Percentiles rank a stretch among this genome's conserved stretches.
Conservation (phyloP, 2,113 vertebrate genomes). For the Grantiella picta region DNA sequence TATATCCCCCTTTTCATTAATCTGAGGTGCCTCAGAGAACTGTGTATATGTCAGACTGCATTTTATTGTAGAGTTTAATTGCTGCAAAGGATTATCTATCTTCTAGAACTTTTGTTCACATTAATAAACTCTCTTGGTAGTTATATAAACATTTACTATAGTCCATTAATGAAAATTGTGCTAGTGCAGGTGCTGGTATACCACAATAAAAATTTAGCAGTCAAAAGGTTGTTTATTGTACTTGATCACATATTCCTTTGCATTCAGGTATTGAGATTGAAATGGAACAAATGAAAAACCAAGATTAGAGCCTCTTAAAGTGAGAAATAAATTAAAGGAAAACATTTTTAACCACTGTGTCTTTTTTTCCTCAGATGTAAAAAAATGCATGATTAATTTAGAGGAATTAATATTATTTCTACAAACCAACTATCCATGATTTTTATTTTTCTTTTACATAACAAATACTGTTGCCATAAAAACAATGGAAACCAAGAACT, state of each 20-base stretch:
- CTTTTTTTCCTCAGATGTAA: neutral
- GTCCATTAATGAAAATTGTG: constrained; percentile 18
- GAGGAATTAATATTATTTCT: neutral
- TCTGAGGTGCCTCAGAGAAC: constrained; percentile 10
- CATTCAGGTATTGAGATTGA: neutral
- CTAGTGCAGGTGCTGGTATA: constrained; percentile 37
- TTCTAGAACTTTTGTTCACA: constrained; percentile 21
- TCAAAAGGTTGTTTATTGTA: constrained; percentile 21
- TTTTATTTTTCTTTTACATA: neutral
- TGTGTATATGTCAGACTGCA: neutral
- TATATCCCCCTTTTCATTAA: neutral
- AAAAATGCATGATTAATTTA: neutral
- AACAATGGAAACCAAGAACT: constrained; percentile 33
- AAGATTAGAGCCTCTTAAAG: neutral
- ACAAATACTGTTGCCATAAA: constrained; percentile 47
- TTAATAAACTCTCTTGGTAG: constrained; percentile 34
- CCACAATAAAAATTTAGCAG: constrained; percentile 22
- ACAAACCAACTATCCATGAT: neutral
- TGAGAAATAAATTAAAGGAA: neutral
- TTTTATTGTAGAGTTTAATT: constrained; percentile 33
- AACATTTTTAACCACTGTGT: neutral
- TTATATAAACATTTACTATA: constrained; percentile 53
- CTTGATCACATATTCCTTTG: neutral
- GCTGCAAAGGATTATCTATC: constrained; percentile 24
- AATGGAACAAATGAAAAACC: neutral